Evolutionary conservation across 2,888 invertebrate species (phyloP), one percentile per base, ranked within the genome.

Genomic region (Ptychoptera contaminata): DNA sequence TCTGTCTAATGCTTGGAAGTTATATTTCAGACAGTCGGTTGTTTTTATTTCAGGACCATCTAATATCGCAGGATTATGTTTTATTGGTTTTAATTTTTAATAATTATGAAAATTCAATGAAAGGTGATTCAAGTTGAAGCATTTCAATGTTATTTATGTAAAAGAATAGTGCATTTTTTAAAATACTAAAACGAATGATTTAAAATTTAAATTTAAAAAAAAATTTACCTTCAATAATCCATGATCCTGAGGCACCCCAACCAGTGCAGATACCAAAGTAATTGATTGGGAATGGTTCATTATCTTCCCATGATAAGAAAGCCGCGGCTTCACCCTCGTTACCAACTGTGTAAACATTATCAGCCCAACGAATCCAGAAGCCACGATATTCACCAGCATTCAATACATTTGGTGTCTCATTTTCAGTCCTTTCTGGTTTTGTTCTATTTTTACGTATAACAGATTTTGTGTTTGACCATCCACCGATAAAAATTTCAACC

Each of bases 401-500:
- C 51, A 90, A 64, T 53, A 86, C 77, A 46, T 71, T 74, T 1
- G 82, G 83, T 0, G 86, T 87, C 30, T 77, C 74, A 6, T 69
- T 70, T 60, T 79, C 77, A 10, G 72, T 76, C 49, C 76, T 77
- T 44, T 85, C 84, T 3, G 86, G 84, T 63, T 85, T 76, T 48
- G 74, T 67, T 58, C 75, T 74, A 67, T 88, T 84, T 58, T 76
- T 79, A 47, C 88, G 78, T 58, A 87, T 84, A 1, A 85, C 81
- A 31, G 84, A 85, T 66, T 85, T 87, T 49, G 74, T 69, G 63
- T 91, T 90, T 16, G 75, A 74, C 91, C 90, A 92, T 30, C 90
- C 90, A 29, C 91, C 91, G 55, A 92, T 72, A 67, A 90, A 84
- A 43, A 91, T 61, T 73, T 92, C 91, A 59, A 80, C 79, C 71